Evolutionary conservation across 2,113 vertebrate species (phyloP).

Genomic region (Nannospalax galili): DNA sequence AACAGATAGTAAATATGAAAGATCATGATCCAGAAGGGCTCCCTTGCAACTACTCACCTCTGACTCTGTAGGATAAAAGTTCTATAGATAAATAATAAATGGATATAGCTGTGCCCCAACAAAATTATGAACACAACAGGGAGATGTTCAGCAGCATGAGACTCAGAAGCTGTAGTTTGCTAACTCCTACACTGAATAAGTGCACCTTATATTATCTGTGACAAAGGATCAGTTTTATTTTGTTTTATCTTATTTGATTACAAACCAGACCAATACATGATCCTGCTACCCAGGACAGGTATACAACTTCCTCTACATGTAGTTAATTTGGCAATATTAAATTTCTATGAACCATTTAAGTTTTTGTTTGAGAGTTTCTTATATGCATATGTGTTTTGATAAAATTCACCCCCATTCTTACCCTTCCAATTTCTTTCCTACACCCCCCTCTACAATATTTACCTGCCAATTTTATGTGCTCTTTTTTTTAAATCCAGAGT

Average conservation of each 20-base stretch:
- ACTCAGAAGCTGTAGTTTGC: constrained; percentile 3
- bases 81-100: too few relatives aligned
- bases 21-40: not conserved
- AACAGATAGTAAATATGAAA: not conserved
- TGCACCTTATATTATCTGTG: constrained; percentile 8
- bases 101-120: not conserved
- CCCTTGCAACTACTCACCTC: not conserved
- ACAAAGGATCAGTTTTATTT: not conserved
- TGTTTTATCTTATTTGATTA: constrained; percentile 25
- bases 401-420: too few relatives aligned
- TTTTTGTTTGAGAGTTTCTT: too few relatives aligned
- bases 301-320: not conserved
- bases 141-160: not conserved
- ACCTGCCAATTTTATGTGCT: too few relatives aligned
- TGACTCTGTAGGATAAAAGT: not conserved
- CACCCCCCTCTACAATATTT: too few relatives aligned
- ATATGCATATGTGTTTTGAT: too few relatives aligned
- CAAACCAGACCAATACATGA: not conserved
- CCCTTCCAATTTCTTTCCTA: too few relatives aligned
- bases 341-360: too few relatives aligned
- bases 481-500: too few relatives aligned
- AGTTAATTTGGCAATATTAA: not conserved
- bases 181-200: not conserved
- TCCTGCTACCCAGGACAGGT: not conserved
- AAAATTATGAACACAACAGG: constrained; percentile 23